Percentiles rank a stretch among this genome's conserved stretches.
These are phyloP conservation scores for Ochotona princeps DNA, from an alignment of 2,113 vertebrate species.

Conservation along the genomic window DNA sequence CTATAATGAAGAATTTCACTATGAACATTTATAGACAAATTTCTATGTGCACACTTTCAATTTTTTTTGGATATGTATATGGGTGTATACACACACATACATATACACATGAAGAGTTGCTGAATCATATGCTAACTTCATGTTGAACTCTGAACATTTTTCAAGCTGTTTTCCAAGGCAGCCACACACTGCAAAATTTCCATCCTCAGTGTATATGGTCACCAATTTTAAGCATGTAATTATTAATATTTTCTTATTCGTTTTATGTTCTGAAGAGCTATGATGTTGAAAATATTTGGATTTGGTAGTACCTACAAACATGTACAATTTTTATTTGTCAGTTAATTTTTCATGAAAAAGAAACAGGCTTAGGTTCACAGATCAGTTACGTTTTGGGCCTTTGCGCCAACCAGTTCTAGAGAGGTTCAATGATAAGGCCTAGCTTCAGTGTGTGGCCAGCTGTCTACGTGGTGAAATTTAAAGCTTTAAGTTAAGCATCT, in stretches of 20 bases:
- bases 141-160: neutral
- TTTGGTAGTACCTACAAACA: neutral
- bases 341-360: too few species aligned
- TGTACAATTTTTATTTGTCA: too few species aligned
- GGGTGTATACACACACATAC: neutral
- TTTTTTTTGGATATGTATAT: neutral
- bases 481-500: neutral
- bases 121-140: neutral
- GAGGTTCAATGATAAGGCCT: neutral
- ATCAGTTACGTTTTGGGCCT: neutral
- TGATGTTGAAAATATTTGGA: neutral
- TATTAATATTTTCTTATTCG: neutral
- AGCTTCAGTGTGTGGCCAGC: neutral
- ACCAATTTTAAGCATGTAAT: neutral
- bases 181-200: neutral
- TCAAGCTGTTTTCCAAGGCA: neutral
- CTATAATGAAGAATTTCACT: neutral
- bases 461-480: neutral
- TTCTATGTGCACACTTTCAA: neutral
- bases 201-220: accelerated
- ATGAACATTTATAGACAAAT: neutral
- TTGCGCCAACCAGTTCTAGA: neutral
- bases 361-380: neutral
- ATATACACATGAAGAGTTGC: neutral
- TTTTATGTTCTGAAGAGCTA: neutral